Conservation (phyloP, 64 coral and sea anemone species). For the Montipora foliosa region DNA sequence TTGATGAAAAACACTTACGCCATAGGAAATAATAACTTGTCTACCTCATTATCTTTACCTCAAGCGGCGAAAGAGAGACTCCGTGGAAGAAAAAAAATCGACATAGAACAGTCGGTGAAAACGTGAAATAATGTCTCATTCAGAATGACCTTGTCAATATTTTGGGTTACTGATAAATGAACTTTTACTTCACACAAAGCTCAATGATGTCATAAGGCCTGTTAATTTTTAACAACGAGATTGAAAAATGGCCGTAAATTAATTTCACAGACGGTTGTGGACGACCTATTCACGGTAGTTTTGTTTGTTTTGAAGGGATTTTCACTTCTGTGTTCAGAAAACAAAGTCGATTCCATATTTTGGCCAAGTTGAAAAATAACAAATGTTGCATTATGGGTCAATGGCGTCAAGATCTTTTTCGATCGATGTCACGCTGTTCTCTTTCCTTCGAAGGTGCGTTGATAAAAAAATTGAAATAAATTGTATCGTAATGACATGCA, state of each 20-base stretch:
- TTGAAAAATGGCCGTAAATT: background rate
- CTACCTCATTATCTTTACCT: background rate
- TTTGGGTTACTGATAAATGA: background rate
- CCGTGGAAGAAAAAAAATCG: background rate
- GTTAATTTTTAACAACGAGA: background rate
- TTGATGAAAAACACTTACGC: background rate
- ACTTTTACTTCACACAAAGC: background rate
- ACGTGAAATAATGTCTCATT: background rate
- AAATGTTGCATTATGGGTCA: no score
- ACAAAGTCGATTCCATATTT: no score
- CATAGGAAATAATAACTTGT: background rate
- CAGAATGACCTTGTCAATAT: background rate
- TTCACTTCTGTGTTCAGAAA: no score
- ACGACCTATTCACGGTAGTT: no score
- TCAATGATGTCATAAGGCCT: background rate
- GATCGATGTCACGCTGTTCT: no score
- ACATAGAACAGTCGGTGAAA: background rate
- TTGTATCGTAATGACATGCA: no score
- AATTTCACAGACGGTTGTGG: no score
- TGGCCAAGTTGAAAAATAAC: no score
- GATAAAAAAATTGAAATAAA: no score
- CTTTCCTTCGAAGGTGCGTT: no score
- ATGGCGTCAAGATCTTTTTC: no score
- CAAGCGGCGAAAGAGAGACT: background rate
- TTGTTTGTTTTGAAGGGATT: no score